A percentile compares a stretch with the other conserved stretches of the same genome.
Conservation (phyloP, 2,888 invertebrate species). For the Caenorhabditis wallacei region DNA sequence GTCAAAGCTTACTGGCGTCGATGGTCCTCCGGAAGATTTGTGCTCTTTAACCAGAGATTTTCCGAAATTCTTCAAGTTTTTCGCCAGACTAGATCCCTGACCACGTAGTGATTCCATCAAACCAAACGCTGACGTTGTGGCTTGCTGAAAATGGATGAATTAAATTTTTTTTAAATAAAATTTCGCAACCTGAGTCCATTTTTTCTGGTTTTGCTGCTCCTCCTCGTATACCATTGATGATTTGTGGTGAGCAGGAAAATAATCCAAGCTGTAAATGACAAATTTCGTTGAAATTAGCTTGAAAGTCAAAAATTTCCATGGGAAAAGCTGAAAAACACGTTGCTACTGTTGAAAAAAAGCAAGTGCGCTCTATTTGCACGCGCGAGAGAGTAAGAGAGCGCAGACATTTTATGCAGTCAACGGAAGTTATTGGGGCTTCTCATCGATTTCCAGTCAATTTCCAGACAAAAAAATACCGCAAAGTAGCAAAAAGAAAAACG, state of each 20-base stretch:
- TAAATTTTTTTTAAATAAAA: not conserved
- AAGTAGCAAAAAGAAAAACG: not conserved
- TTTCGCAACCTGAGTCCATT: conserved; percentile 63
- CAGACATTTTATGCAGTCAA: not conserved
- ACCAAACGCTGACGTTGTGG: conserved; percentile 63
- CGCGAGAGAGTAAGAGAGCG: conserved; percentile 19
- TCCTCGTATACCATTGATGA: conserved; percentile 55
- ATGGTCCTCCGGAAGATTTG: conserved; percentile 16
- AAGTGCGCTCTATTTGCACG: conserved; percentile 18
- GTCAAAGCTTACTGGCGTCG: conserved; percentile 39
- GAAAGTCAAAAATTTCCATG: not conserved
- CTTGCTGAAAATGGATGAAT: conserved; percentile 52
- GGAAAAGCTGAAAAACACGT: not conserved
- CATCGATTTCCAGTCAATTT: not conserved
- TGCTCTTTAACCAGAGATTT: conserved; percentile 62
- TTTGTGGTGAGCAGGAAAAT: too few species aligned
- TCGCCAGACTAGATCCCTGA: conserved; percentile 64
- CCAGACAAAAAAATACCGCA: not conserved
- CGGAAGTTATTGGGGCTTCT: not conserved
- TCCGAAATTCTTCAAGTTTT: conserved; percentile 66
- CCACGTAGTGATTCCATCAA: conserved; percentile 58
- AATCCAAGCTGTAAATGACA: conserved; percentile 5
- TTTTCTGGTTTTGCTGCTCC: conserved; percentile 40
- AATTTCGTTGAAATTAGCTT: too few species aligned
- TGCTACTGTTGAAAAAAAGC: not conserved